Conservation (phyloP, 2,113 vertebrate genomes). For the Sapayoa aenigma region DNA sequence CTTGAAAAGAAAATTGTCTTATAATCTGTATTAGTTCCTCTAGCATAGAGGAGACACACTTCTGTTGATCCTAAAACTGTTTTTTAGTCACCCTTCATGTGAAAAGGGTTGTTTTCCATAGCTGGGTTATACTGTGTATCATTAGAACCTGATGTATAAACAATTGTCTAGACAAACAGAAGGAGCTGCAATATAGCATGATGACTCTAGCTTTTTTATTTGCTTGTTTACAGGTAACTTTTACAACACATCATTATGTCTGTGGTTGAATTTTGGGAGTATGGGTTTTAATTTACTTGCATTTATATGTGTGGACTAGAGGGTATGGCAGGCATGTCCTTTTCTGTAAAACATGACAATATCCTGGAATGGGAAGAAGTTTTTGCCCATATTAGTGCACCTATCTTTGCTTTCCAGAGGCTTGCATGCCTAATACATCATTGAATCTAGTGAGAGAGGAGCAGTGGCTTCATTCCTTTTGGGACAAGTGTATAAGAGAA, state of each 20-base stretch:
- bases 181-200: not conserved
- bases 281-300: slow-evolving; percentile 6
- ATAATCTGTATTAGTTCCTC: not conserved
- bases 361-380: not conserved
- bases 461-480: not conserved
- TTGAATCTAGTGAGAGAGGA: not conserved
- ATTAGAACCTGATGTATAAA: not conserved
- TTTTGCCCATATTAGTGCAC: not conserved
- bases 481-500: not conserved
- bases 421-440: not conserved
- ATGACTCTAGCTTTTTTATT: slow-evolving; percentile 7
- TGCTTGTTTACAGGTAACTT: slow-evolving; percentile 13
- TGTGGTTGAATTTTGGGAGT: not conserved
- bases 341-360: not conserved
- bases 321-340: rapidly evolving
- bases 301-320: not conserved
- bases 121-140: not conserved
- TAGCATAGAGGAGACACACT: not conserved
- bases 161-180: not conserved
- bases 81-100: not conserved
- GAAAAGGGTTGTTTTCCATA: not conserved
- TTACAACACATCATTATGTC: not conserved
- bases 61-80: not conserved
- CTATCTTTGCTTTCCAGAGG: not conserved
- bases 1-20: not conserved